Conservation (phyloP, 2,888 invertebrate genomes). For the Drosophila quinaria region DNA sequence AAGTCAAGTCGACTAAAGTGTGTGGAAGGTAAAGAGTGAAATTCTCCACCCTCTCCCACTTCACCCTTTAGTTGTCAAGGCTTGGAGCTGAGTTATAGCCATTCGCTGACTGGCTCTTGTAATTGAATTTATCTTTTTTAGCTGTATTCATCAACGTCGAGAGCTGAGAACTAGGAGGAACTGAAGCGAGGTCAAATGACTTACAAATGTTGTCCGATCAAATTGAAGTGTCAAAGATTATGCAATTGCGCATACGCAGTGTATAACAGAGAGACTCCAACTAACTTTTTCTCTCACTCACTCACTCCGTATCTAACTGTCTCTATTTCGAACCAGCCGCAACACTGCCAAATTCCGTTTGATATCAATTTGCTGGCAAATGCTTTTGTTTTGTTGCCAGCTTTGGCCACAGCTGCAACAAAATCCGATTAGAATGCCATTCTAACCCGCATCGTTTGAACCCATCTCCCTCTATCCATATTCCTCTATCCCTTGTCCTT, state of each 20-base stretch:
- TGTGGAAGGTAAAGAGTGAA: constrained; percentile 45
- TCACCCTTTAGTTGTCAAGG: constrained; percentile 14
- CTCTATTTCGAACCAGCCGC: neutral
- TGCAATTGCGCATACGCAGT: constrained; percentile 73
- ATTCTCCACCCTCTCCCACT: constrained; percentile 11
- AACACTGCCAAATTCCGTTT: constrained; percentile 71
- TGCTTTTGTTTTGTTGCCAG: constrained; percentile 51
- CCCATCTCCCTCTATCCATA: neutral
- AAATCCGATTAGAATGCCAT: constrained; percentile 76
- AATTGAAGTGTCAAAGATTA: constrained; percentile 63
- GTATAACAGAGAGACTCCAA: constrained; percentile 19
- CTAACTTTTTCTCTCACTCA: neutral
- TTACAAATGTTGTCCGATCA: constrained; percentile 59
- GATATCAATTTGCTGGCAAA: constrained; percentile 76
- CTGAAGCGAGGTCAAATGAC: constrained; percentile 18
- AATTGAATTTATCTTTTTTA: constrained; percentile 75
- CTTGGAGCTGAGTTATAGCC: constrained; percentile 67
- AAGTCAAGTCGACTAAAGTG: constrained; percentile 42
- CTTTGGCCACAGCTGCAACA: constrained; percentile 72
- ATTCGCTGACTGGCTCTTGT: constrained; percentile 52
- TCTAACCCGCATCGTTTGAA: constrained; percentile 45
- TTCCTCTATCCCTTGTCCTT: constrained; percentile 3
- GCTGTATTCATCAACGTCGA: constrained; percentile 77
- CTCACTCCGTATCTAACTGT: neutral
- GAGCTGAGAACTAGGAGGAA: constrained; percentile 5